Evolutionary conservation across 2,797 vertebrate genomes (phyloP).

Genomic region (Agapornis canus): DNA sequence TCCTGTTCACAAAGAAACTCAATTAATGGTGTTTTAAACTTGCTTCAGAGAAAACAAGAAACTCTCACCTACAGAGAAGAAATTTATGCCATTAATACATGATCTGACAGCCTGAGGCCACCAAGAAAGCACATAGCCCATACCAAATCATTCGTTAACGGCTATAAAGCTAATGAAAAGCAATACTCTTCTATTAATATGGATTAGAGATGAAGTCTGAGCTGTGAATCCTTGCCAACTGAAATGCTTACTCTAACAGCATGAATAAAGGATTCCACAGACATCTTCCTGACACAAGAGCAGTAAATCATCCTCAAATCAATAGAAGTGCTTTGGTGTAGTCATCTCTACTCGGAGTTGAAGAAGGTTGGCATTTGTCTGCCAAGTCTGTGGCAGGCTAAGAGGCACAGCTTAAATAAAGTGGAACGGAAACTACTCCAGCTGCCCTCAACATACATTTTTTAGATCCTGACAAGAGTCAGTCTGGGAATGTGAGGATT

Average conservation of each 20-base stretch:
- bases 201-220: conserved; percentile 8
- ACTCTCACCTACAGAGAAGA: background rate
- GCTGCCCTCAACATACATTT: conserved; percentile 31
- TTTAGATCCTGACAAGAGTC: conserved; percentile 48
- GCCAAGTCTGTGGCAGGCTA: conserved; percentile 20
- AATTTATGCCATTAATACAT: background rate
- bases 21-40: background rate
- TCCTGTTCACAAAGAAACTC: background rate
- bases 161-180: conserved; percentile 19
- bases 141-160: background rate
- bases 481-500: conserved; percentile 58
- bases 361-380: conserved; percentile 43
- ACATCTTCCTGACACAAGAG: background rate
- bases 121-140: background rate
- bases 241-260: background rate
- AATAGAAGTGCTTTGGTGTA: background rate
- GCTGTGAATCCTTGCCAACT: background rate
- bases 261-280: background rate
- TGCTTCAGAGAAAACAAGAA: background rate
- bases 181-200: background rate
- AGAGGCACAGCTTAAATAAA: conserved; percentile 45
- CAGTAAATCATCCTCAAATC: conserved; percentile 32
- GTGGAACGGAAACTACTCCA: conserved; percentile 54
- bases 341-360: background rate
- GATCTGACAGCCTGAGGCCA: background rate